Conservation (phyloP, 2,113 vertebrate species). For the Lanius ludovicianus region DNA sequence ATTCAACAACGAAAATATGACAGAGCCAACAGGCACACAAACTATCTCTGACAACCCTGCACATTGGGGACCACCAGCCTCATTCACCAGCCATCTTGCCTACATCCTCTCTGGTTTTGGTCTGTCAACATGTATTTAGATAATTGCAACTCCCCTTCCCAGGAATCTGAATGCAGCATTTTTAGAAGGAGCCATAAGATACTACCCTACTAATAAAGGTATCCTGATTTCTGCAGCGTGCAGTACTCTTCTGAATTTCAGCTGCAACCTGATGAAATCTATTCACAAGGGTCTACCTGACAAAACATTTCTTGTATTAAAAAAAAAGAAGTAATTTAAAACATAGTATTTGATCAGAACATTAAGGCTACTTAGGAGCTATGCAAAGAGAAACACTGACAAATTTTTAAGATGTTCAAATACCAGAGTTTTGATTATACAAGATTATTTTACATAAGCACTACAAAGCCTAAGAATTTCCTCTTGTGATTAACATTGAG, state of each 20-base stretch:
- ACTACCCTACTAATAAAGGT: not conserved
- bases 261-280: not conserved
- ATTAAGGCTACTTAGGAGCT: not conserved
- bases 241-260: not conserved
- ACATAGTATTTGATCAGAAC: not conserved
- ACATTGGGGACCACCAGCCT: not conserved
- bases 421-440: not conserved
- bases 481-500: not conserved
- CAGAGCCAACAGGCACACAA: not conserved
- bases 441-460: conserved; percentile 7
- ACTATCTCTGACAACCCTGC: not conserved
- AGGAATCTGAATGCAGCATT: not conserved
- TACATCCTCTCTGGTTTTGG: not conserved
- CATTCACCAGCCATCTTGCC: not conserved
- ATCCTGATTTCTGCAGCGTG: not conserved
- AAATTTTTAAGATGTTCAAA: conserved; percentile 6
- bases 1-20: not conserved
- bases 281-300: not conserved
- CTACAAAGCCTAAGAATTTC: not conserved
- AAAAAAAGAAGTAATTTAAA: not conserved
- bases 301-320: not conserved
- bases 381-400: not conserved
- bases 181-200: not conserved
- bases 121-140: not conserved
- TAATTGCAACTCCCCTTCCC: not conserved